These are phyloP conservation scores for Phaonia tiefii DNA, from an alignment of 2,888 invertebrate species.

Conservation along the genomic window DNA sequence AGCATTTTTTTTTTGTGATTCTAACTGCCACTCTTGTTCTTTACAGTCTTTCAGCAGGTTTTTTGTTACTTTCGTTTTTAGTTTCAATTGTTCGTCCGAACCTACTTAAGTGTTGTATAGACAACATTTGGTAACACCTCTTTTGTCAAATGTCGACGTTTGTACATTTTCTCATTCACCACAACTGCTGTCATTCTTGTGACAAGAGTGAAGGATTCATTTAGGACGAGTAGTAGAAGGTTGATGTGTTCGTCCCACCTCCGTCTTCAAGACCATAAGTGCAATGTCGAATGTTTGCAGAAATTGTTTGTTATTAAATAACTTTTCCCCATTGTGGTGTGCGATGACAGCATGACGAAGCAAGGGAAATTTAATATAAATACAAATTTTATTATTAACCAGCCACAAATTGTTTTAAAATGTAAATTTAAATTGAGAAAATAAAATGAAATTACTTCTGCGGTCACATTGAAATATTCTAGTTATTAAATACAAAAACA, in stretches of 20 bases:
- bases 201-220: too few relatives aligned
- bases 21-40: background rate
- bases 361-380: background rate
- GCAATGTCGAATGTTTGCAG: too few relatives aligned
- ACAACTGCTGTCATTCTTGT: too few relatives aligned
- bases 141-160: slow-evolving; percentile 40
- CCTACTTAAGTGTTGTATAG: slow-evolving; percentile 38
- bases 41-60: background rate
- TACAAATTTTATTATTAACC: background rate
- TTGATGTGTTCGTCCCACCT: too few relatives aligned
- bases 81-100: slow-evolving; percentile 47
- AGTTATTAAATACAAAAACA: too few relatives aligned
- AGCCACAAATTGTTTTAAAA: background rate
- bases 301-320: slow-evolving; percentile 1
- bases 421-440: too few relatives aligned
- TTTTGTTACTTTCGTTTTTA: slow-evolving; percentile 2
- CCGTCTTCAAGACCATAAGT: too few relatives aligned
- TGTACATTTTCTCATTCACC: background rate
- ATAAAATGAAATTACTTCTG: too few relatives aligned
- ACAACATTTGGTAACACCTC: slow-evolving; percentile 42
- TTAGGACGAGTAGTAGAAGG: too few relatives aligned
- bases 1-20: too few relatives aligned
- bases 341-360: background rate
- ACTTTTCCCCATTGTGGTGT: background rate
- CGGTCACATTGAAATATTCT: too few relatives aligned